Conservation (phyloP, 2,113 vertebrate species). For the Proteles cristata region DNA sequence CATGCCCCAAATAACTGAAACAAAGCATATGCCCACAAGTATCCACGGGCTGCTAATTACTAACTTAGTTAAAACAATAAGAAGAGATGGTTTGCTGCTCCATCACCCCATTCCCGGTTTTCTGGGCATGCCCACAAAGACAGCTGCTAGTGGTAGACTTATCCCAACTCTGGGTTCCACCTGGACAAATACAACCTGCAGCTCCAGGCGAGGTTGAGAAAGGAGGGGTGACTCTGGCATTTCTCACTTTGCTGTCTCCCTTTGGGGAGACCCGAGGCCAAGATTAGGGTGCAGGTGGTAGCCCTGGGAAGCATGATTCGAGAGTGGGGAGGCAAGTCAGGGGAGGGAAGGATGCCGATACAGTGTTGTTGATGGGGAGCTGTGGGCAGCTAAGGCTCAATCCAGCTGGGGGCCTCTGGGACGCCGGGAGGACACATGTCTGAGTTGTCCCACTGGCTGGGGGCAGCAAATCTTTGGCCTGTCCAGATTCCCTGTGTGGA, state of each 20-base stretch:
- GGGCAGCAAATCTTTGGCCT: not conserved
- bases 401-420: not conserved
- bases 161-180: not conserved
- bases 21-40: not conserved
- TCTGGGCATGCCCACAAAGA: not conserved
- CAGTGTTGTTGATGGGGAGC: too few relatives aligned
- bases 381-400: not conserved
- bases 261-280: not conserved
- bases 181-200: not conserved
- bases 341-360: not conserved
- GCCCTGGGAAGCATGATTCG: not conserved
- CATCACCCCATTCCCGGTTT: not conserved
- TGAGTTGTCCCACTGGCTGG: not conserved
- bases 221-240: not conserved
- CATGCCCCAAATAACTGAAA: not conserved
- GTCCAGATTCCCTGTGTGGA: not conserved
- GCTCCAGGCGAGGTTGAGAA: not conserved
- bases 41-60: not conserved
- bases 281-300: not conserved
- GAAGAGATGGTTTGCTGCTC: not conserved
- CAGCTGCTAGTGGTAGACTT: too few relatives aligned
- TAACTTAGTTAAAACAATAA: not conserved
- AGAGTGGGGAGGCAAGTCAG: not conserved
- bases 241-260: not conserved
- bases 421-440: not conserved